phyloP scores from a whole-genome alignment of 2,888 invertebrate species.

The Megalurothrips usitatus region DNA sequence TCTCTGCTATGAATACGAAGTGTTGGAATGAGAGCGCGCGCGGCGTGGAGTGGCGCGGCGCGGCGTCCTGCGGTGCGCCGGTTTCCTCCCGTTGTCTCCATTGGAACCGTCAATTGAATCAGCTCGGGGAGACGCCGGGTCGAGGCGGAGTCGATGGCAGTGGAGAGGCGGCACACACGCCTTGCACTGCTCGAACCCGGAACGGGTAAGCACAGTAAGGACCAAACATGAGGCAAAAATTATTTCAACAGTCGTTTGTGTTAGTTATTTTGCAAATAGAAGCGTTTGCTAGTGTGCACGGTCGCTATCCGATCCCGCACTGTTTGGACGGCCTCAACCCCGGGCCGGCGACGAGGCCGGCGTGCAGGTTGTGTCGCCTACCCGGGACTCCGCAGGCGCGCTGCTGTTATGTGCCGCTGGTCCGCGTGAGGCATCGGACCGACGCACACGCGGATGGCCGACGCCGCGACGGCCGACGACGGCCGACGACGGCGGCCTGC shows the following conservation, averaged over 20 bases:
- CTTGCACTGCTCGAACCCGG: no score
- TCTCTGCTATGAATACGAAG: slow-evolving; percentile 24
- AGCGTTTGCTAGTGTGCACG: no score
- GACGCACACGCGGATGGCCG: no score
- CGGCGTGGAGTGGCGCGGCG: not conserved
- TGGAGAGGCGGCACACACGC: no score
- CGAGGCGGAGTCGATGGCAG: not conserved
- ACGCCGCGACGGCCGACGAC: not conserved
- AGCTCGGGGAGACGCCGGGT: not conserved
- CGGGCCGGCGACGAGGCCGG: not conserved
- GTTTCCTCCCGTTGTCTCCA: not conserved
- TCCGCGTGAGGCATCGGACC: not conserved
- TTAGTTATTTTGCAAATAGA: no score
- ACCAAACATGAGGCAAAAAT: no score
- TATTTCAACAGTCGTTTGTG: no score
- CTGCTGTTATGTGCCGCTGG: not conserved
- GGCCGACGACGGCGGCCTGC: not conserved
- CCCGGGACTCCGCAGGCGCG: not conserved
- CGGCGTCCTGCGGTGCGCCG: no score
- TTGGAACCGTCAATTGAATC: slow-evolving; percentile 12
- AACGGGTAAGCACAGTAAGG: no score
- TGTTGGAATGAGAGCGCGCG: slow-evolving; percentile 10
- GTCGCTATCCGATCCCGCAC: no score
- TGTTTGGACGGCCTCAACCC: no score
- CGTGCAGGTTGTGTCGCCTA: not conserved